Percentiles rank a stretch among this genome's conserved stretches.
These are phyloP conservation scores for Erannis defoliaria DNA, from an alignment of 2,888 invertebrate species.

Conservation along the genomic window DNA sequence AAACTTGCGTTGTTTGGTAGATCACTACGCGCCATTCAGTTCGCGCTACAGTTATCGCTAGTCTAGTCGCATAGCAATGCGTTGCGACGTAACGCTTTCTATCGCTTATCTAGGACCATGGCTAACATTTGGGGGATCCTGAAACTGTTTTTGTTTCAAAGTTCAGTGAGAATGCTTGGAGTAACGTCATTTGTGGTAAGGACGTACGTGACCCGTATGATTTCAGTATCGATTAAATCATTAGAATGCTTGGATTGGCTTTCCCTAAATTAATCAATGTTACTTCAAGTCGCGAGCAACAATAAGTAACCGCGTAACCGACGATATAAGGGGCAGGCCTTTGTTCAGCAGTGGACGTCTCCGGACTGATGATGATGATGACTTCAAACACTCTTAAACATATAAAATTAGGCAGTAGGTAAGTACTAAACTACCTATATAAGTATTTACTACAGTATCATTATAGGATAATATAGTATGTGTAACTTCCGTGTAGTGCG, in stretches of 20 bases:
- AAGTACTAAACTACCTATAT: too few species aligned
- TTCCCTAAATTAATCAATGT: conserved; percentile 1
- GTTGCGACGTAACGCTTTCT: neutral
- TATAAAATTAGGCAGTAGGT: too few species aligned
- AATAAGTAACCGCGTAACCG: neutral
- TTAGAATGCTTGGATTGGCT: neutral
- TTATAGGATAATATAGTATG: too few species aligned
- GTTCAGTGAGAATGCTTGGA: conserved; percentile 12
- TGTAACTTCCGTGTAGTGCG: too few species aligned
- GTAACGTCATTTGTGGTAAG: conserved; percentile 8
- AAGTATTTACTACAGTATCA: too few species aligned
- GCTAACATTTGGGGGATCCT: neutral
- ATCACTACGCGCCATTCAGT: neutral
- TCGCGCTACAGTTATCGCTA: neutral
- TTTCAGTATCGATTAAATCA: conserved; percentile 13
- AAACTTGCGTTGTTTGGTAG: neutral
- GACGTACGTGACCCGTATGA: conserved; percentile 27
- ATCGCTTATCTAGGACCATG: neutral
- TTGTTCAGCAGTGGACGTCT: too few species aligned
- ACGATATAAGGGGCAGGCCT: too few species aligned
- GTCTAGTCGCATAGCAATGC: neutral
- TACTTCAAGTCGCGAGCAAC: neutral
- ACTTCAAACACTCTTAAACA: too few species aligned
- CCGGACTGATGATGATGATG: too few species aligned
- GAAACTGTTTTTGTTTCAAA: conserved; percentile 26